Evolutionary conservation across 2,888 invertebrate species (phyloP), one percentile per base, ranked within the genome.

Genomic region (Globia sparganii): DNA sequence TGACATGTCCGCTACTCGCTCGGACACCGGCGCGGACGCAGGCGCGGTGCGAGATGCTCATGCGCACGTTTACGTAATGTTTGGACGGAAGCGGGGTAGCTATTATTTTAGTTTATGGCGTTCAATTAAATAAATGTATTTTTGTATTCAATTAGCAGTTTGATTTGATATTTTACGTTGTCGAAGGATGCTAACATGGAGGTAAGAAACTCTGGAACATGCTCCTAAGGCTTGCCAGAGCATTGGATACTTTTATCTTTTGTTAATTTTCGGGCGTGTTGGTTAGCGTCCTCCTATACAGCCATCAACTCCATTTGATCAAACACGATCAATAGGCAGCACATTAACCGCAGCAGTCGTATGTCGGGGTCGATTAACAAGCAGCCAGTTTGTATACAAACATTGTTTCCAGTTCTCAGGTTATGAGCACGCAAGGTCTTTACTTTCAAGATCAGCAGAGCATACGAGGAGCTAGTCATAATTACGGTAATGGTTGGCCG

Each of bases 391-490:
- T 93, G 93, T 94, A 92, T 92, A 94, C 93, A 94, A 95, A 95
- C 94, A 94, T 91, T 92, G 92, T 94, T 91, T 90, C 88, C 80
- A 92, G 92, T 93, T 94, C 94, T 92, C 94, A 93, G 91, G 91
- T 92, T 92, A 90, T 91, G 91, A 91, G 89, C 91, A 92, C 92
- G 91, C 95, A 95, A 96, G 96, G 96, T 94, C 95, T 94, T 96
- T 95, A 95, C 96, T 96, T 96, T 96, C 96, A 96, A 96, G 96
- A 96, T 95, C 96, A 96, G 88, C 96, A 92, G 96, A 96, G 94
- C 95, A 94, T 92, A 90, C 94, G 93, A 91, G 91, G 92, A 93
- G 92, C 93, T 91, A 92, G 91, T 92, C 91, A 94, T 96, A 96
- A 96, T 96, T 96, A 94, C 94, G 90, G 94, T 95, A 95, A 95